Evolutionary conservation across 2,888 invertebrate species (phyloP).

Genomic region (Drosophila dives): DNA sequence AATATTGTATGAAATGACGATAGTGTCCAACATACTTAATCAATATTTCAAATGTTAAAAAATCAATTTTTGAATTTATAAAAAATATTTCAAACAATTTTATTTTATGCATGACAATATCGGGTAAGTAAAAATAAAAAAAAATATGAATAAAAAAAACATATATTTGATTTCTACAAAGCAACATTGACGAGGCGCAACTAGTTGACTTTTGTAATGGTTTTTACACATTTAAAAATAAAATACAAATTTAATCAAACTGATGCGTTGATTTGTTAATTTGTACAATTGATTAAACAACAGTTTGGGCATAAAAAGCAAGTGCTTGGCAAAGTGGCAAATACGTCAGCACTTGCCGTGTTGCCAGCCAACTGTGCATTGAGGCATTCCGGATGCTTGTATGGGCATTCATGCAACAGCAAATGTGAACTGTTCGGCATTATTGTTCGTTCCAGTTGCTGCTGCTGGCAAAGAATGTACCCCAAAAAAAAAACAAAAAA

Average conservation of each 20-base stretch:
- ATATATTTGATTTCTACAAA: not conserved
- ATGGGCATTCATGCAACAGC: slow-evolving; percentile 13
- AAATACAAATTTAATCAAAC: not conserved
- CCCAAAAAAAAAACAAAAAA: not conserved
- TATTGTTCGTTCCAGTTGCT: slow-evolving; percentile 17
- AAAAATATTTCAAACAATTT: not conserved
- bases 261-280: not conserved
- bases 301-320: not conserved
- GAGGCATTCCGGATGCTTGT: not conserved
- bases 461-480: slow-evolving; percentile 9
- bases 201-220: not conserved
- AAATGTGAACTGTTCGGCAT: slow-evolving; percentile 13
- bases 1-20: not conserved
- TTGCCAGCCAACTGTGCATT: not conserved
- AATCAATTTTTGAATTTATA: not conserved
- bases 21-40: not conserved
- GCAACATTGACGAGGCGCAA: not conserved
- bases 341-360: not conserved
- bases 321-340: not conserved
- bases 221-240: not conserved
- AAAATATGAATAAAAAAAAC: not conserved
- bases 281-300: not conserved
- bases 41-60: no score
- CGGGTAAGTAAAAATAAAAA: not conserved
- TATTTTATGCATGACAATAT: no score